Percentiles rank a stretch among this genome's conserved stretches.
These are phyloP conservation scores for Sinella curviseta DNA, from an alignment of 1,140 invertebrate genomes.

Conservation along the genomic window DNA sequence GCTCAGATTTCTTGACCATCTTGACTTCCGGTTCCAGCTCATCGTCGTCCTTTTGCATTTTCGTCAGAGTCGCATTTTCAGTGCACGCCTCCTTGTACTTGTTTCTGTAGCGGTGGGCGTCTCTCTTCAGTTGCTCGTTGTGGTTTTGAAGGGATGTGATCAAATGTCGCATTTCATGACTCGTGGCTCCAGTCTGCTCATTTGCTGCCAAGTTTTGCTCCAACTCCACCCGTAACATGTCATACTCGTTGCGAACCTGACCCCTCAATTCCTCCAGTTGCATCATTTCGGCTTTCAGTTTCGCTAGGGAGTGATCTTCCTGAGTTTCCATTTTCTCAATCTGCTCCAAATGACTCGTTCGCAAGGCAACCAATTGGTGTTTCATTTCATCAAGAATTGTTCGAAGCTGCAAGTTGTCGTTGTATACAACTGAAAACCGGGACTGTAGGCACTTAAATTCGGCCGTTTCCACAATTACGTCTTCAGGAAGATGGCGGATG, in stretches of 20 bases:
- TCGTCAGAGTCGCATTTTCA: background rate
- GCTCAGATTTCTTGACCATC: background rate
- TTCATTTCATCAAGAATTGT: slow-evolving; percentile 87
- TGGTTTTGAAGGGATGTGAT: slow-evolving; percentile 96
- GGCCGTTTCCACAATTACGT: slow-evolving; percentile 93
- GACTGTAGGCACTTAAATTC: slow-evolving; percentile 98
- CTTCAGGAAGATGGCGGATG: slow-evolving; percentile 91
- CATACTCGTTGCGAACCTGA: slow-evolving; percentile 92
- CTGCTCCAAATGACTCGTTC: slow-evolving; percentile 89
- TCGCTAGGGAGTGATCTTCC: background rate
- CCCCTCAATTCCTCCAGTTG: slow-evolving; percentile 92
- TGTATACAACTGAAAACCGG: slow-evolving; percentile 96
- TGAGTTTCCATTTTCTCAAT: slow-evolving; percentile 96
- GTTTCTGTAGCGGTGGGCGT: slow-evolving; percentile 87
- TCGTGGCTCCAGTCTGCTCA: slow-evolving; percentile 91
- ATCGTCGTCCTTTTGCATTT: background rate
- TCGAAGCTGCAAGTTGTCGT: slow-evolving; percentile 95
- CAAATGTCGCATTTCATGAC: slow-evolving; percentile 94
- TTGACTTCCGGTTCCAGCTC: background rate
- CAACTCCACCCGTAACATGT: slow-evolving; percentile 95
- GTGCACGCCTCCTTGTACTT: slow-evolving; percentile 64
- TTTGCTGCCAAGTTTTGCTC: slow-evolving; percentile 97
- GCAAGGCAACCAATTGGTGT: slow-evolving; percentile 81
- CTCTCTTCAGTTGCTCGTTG: slow-evolving; percentile 92
- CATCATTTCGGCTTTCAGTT: slow-evolving; percentile 72